These are phyloP conservation scores for Spinus olivaceus DNA, from an alignment of 2,797 vertebrate genomes.

Conservation along the genomic window DNA sequence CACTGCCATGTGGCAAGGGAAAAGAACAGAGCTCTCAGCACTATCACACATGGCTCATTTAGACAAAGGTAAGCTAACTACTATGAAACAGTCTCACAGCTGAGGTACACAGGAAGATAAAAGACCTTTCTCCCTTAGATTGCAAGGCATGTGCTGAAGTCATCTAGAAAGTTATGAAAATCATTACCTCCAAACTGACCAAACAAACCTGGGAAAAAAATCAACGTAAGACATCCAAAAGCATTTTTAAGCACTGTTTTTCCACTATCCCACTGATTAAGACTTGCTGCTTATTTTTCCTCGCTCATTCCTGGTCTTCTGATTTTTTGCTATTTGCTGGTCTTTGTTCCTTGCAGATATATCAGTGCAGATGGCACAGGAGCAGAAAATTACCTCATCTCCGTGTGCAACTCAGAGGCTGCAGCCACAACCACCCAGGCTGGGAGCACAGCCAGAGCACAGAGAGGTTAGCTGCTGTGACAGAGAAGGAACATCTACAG, in stretches of 20 bases:
- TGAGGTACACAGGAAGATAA: neutral
- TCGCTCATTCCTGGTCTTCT: neutral
- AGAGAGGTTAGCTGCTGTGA: neutral
- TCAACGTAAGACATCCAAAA: neutral
- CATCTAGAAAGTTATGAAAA: neutral
- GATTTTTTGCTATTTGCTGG: neutral
- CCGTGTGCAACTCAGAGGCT: neutral
- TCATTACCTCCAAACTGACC: neutral
- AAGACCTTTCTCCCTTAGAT: neutral
- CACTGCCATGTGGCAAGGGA: conserved; percentile 24
- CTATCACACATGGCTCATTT: neutral
- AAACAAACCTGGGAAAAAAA: neutral
- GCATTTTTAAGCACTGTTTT: neutral
- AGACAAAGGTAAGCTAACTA: neutral
- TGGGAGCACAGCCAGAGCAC: neutral
- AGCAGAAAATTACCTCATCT: neutral
- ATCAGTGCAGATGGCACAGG: neutral
- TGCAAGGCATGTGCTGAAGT: neutral
- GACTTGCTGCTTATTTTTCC: neutral
- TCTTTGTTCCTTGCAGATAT: neutral
- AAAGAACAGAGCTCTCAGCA: neutral
- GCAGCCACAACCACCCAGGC: neutral
- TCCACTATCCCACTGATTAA: neutral
- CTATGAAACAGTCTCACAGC: neutral
- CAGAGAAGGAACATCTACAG: neutral